Evolutionary conservation across 92 coral and sea anemone species (phyloP).

Genomic region (Palythoa grandiflora): DNA sequence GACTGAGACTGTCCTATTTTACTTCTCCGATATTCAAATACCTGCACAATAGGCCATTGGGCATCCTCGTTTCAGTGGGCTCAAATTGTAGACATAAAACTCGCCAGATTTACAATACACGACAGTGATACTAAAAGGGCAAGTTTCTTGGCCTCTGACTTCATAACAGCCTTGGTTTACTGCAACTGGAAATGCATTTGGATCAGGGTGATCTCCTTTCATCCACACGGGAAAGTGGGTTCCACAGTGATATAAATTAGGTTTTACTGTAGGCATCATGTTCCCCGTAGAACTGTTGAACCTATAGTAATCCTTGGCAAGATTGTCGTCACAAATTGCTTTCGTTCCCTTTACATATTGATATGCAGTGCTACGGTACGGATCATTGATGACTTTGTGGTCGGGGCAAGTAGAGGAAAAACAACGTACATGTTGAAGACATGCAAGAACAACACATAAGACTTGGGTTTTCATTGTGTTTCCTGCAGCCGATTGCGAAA

Average conservation of each 20-base stretch:
- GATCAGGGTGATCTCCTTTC: neutral
- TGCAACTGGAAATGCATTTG: neutral
- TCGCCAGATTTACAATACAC: constrained; percentile 6
- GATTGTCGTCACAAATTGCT: constrained; percentile 19
- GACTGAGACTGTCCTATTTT: neutral
- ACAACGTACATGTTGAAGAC: neutral
- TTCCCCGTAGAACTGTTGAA: constrained; percentile 32
- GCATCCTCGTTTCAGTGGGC: neutral
- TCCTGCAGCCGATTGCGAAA: too few species aligned
- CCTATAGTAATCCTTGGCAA: neutral
- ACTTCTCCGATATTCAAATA: neutral
- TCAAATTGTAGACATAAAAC: constrained; percentile 9
- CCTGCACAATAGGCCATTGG: constrained; percentile 35
- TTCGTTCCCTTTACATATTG: constrained; percentile 4
- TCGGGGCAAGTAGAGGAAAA: neutral
- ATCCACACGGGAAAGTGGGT: constrained; percentile 7
- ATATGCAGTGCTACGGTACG: constrained; percentile 26
- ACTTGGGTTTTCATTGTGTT: too few species aligned
- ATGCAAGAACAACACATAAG: too few species aligned
- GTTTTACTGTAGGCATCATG: neutral
- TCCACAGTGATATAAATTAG: neutral
- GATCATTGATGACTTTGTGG: constrained; percentile 16
- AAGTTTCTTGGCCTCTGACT: neutral
- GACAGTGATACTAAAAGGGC: neutral
- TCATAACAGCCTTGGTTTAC: neutral